Percentiles rank a stretch among this genome's conserved stretches.
Conservation (phyloP, 2,888 invertebrate species). For the Luffia ferchaultella region DNA sequence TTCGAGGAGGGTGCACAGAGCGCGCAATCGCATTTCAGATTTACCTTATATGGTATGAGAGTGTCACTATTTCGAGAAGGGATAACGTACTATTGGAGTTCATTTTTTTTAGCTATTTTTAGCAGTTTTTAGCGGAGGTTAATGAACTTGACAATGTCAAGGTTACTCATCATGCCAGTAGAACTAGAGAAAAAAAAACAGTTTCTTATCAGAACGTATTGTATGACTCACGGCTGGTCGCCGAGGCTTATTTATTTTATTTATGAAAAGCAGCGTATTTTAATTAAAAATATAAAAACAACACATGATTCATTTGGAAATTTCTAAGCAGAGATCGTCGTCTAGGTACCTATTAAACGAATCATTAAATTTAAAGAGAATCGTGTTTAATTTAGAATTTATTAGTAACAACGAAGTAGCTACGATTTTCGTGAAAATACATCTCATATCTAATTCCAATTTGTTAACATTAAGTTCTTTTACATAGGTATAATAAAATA, state of each 20-base stretch:
- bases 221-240: constrained; percentile 5
- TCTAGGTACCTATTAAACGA: too few species aligned
- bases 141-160: constrained; percentile 44
- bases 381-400: too few species aligned
- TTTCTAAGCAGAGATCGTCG: too few species aligned
- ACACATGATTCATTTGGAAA: too few species aligned
- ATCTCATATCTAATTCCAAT: too few species aligned
- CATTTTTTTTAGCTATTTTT: constrained; percentile 1
- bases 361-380: too few species aligned
- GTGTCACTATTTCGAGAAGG: constrained; percentile 22
- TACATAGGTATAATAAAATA: too few species aligned
- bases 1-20: constrained; percentile 34
- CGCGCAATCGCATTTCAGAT: constrained; percentile 57
- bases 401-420: too few species aligned
- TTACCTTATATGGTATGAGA: constrained; percentile 54
- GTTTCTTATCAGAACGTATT: constrained; percentile 14
- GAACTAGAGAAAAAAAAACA: not conserved
- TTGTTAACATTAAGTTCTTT: too few species aligned
- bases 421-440: too few species aligned
- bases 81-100: not conserved
- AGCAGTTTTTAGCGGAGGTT: constrained; percentile 19
- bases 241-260: not conserved
- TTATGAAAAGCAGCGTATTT: too few species aligned
- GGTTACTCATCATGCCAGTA: constrained; percentile 22
- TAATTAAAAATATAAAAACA: too few species aligned